Conservation (phyloP, 2,113 vertebrate genomes). For the Capreolus pygargus region DNA sequence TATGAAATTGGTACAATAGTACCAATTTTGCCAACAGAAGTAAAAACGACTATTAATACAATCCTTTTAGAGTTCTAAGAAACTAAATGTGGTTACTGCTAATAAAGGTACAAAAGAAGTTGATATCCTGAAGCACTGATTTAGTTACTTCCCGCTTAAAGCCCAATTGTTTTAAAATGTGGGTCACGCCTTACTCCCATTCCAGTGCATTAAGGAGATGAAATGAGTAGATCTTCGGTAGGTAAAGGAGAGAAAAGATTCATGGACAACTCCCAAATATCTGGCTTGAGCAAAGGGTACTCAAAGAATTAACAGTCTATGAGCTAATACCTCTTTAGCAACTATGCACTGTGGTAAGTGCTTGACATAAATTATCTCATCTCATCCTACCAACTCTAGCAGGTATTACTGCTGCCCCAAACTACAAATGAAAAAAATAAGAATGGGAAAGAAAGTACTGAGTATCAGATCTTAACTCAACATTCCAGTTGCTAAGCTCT, state of each 20-base stretch:
- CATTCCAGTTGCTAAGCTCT: not conserved
- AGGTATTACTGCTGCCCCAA: not conserved
- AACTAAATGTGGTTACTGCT: not conserved
- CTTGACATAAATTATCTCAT: not conserved
- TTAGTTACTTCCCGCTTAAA: conserved; percentile 4
- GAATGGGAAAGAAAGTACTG: not conserved
- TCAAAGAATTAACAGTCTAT: not conserved
- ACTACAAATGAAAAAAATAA: not conserved
- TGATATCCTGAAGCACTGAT: not conserved
- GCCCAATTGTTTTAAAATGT: not conserved
- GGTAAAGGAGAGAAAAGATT: not conserved
- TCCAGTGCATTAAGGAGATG: not conserved
- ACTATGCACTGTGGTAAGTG: not conserved
- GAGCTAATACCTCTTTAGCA: not conserved
- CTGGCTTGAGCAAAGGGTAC: not conserved
- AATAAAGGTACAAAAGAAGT: not conserved
- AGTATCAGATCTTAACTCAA: not conserved
- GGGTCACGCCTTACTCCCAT: not conserved
- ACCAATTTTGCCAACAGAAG: not conserved
- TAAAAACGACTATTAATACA: not conserved
- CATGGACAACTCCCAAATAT: not conserved
- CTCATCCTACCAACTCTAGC: not conserved
- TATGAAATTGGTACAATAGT: not conserved
- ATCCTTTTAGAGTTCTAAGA: not conserved
- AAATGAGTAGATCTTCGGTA: not conserved